These are phyloP conservation scores for Bimastos eiseni DNA, from an alignment of 2,888 invertebrate genomes.

Conservation along the genomic window DNA sequence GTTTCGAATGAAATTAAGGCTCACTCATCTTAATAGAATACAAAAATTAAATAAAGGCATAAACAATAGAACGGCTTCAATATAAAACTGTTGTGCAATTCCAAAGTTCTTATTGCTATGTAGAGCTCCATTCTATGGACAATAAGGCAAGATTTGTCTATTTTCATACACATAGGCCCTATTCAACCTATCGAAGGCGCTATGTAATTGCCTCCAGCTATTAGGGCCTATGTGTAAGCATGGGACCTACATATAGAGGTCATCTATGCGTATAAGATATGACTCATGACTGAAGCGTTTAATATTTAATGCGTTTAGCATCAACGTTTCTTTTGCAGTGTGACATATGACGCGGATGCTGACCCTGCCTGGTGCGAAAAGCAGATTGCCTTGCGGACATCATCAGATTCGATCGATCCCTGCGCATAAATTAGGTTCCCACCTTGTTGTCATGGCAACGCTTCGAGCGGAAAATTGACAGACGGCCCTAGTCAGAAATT, in stretches of 20 bases:
- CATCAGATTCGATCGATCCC: neutral
- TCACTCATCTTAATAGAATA: too few species aligned
- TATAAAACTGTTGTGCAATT: too few species aligned
- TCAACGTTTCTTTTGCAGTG: neutral
- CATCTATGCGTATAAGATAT: too few species aligned
- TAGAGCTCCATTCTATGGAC: too few species aligned
- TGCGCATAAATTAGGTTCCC: constrained; percentile 21
- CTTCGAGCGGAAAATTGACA: constrained; percentile 8
- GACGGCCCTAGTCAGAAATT: neutral
- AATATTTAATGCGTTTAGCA: neutral
- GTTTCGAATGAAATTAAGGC: too few species aligned
- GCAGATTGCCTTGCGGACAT: neutral
- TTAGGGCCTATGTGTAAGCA: neutral
- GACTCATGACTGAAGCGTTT: neutral
- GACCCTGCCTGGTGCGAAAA: neutral
- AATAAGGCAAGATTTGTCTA: too few species aligned
- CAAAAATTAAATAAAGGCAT: too few species aligned
- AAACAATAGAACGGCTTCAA: too few species aligned
- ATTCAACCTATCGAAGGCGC: too few species aligned
- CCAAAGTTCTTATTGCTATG: too few species aligned
- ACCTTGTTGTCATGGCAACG: constrained; percentile 20
- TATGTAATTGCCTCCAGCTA: neutral
- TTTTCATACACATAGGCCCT: too few species aligned
- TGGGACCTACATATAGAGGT: neutral
- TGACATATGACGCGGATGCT: neutral